Evolutionary conservation across 2,888 invertebrate genomes (phyloP).

Genomic region (Watsonalla cultraria): DNA sequence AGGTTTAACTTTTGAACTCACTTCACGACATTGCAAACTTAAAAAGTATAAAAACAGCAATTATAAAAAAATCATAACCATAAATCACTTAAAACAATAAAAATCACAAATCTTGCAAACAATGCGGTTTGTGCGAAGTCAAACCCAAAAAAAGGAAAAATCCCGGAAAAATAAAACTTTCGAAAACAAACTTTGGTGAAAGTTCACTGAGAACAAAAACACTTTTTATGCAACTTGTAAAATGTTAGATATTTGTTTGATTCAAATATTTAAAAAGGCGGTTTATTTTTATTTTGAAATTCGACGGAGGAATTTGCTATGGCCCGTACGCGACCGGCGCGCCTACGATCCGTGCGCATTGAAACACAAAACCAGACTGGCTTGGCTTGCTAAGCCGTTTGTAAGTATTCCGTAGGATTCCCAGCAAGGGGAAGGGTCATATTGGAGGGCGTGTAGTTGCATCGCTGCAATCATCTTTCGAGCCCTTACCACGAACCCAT

Average conservation of each 20-base stretch:
- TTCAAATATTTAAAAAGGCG: conserved; percentile 23
- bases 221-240: conserved; percentile 33
- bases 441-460: conserved; percentile 73
- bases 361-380: conserved; percentile 75
- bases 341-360: conserved; percentile 66
- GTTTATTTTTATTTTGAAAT: conserved; percentile 49
- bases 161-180: conserved; percentile 40
- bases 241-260: conserved; percentile 16
- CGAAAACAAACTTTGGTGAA: conserved; percentile 50
- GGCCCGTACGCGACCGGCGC: conserved; percentile 42
- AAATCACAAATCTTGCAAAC: neutral
- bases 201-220: conserved; percentile 32
- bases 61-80: conserved; percentile 39
- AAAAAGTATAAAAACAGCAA: conserved; percentile 16
- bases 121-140: conserved; percentile 46
- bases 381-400: conserved; percentile 60
- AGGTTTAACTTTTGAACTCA: conserved; percentile 7
- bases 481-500: conserved; percentile 54
- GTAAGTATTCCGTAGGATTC: conserved; percentile 76
- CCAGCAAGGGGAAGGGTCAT: conserved; percentile 75
- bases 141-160: conserved; percentile 49
- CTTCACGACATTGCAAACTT: conserved; percentile 21
- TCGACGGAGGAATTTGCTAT: conserved; percentile 52
- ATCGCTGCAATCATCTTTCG: conserved; percentile 64
- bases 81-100: conserved; percentile 47